Evolutionary conservation across 2,113 vertebrate genomes (phyloP).

Genomic region (Seriola rivoliana): DNA sequence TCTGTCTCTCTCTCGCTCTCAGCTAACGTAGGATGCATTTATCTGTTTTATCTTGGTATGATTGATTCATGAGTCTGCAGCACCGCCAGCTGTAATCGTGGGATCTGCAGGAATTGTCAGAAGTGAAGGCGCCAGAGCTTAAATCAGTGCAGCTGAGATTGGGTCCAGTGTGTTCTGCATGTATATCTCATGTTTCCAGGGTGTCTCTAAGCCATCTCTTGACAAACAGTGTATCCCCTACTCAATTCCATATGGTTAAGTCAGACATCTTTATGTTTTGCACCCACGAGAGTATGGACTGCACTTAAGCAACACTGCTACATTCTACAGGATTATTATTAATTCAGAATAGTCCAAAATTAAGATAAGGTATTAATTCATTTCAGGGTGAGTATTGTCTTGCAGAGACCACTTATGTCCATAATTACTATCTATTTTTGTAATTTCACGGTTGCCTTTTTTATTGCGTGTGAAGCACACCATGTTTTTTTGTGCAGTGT

Average conservation of each 20-base stretch:
- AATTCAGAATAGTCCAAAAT: conserved; percentile 38
- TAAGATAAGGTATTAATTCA: conserved; percentile 2
- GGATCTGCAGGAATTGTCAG: conserved; percentile 74
- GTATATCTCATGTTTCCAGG: conserved; percentile 58
- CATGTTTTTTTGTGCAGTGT: conserved; percentile 5
- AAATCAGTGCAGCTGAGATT: conserved; percentile 69
- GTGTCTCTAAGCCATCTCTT: conserved; percentile 35
- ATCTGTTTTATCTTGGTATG: conserved; percentile 75
- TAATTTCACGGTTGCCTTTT: conserved; percentile 10
- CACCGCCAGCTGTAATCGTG: conserved; percentile 60
- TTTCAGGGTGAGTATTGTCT: conserved; percentile 4
- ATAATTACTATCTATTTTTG: conserved; percentile 26
- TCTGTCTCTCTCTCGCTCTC: conserved; percentile 31
- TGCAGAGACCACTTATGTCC: background rate
- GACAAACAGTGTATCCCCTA: conserved; percentile 27
- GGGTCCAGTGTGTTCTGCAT: conserved; percentile 54
- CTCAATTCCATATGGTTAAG: conserved; percentile 43
- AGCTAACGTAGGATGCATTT: conserved; percentile 56
- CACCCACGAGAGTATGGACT: conserved; percentile 43
- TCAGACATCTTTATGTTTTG: conserved; percentile 37
- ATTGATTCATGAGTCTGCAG: conserved; percentile 77
- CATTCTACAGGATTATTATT: conserved; percentile 34
- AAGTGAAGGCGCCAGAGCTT: conserved; percentile 49
- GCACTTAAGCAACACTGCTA: conserved; percentile 17
- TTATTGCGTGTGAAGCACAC: conserved; percentile 20